Conservation (phyloP, 2,888 invertebrate species). For the Cecidostiba fungosa region DNA sequence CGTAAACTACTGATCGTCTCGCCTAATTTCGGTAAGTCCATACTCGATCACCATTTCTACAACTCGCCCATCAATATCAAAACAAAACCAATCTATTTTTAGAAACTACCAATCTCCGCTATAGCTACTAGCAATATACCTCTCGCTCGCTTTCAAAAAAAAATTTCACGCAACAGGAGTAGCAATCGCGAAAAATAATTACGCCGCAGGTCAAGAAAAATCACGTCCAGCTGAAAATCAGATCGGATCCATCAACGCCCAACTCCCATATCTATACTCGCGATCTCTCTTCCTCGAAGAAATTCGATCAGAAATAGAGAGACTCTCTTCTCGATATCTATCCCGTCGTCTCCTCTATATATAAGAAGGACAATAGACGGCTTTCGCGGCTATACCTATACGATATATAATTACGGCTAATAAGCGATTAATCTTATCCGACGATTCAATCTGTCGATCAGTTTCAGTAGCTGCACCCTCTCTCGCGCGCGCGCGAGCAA, state of each 20-base stretch:
- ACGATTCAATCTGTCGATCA: conserved; percentile 44
- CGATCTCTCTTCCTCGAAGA: conserved; percentile 37
- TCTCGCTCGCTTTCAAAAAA: not conserved
- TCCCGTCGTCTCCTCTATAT: too few relatives aligned
- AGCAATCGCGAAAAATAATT: conserved; percentile 6
- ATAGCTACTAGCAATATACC: too few relatives aligned
- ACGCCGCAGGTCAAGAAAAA: not conserved
- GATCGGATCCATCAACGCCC: not conserved
- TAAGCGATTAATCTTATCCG: conserved; percentile 64
- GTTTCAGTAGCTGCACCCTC: not conserved
- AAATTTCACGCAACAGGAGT: not conserved
- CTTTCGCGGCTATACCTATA: conserved; percentile 58
- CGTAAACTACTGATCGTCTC: too few relatives aligned
- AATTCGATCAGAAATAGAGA: conserved; percentile 35
- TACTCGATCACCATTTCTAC: too few relatives aligned
- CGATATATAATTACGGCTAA: conserved; percentile 66
- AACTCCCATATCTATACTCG: conserved; percentile 18
- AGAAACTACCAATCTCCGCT: not conserved
- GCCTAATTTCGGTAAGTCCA: too few relatives aligned
- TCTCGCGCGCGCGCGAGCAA: not conserved
- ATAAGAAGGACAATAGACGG: conserved; percentile 1
- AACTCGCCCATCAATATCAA: not conserved
- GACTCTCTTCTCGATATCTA: too few relatives aligned
- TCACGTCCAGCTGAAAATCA: conserved; percentile 7
- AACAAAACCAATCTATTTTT: not conserved